Evolutionary conservation across 2,797 vertebrate species (phyloP), one percentile per base, ranked within the genome.

Genomic region (Florisuga fusca): DNA sequence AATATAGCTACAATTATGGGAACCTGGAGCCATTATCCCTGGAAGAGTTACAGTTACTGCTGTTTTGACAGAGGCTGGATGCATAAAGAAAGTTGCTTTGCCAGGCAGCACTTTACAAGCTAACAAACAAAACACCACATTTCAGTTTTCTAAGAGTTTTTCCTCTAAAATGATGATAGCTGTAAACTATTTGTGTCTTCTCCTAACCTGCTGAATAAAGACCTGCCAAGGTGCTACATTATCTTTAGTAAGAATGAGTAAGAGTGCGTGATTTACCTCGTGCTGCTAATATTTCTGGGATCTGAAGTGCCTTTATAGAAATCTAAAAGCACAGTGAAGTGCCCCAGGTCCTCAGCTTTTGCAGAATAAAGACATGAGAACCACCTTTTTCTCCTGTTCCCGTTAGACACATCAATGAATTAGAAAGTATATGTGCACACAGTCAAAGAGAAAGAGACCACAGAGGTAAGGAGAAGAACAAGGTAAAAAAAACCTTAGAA

Each of bases 1-100:
- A 91, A 72, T 71, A 45, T 41, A 93, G 62, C 78, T 87, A 71
- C 74, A 95, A 96, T 36, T n/a, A 80, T 66, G 38, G 82, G 72
- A 96, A 83, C 46, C 77, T 64, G 61, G 88, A 84, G 26, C 55
- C 68, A 43, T 83, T 59, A 80, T 68, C 45, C 45, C 58, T 12
- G 11, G 53, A 9, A 84, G 34, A 78, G 87, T 53, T 43, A 63
- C 55, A 76, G 41, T 50, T 27, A 69, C 19, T 29, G 25, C 73
- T 59, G 22, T 51, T 94, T 59, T 76, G 58, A 72, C 62, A 66
- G 67, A 79, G 64, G 81, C 33, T 89, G 57, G 61, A 66, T 63
- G 25, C 45, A 33, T 21, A 31, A 51, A 31, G 23, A 69, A 53
- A 29, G 43, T 43, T 66, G 34, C 48, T 88, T n/a, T 96, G 58